Conservation (phyloP, 2,888 invertebrate species). For the Agrotis exclamationis region DNA sequence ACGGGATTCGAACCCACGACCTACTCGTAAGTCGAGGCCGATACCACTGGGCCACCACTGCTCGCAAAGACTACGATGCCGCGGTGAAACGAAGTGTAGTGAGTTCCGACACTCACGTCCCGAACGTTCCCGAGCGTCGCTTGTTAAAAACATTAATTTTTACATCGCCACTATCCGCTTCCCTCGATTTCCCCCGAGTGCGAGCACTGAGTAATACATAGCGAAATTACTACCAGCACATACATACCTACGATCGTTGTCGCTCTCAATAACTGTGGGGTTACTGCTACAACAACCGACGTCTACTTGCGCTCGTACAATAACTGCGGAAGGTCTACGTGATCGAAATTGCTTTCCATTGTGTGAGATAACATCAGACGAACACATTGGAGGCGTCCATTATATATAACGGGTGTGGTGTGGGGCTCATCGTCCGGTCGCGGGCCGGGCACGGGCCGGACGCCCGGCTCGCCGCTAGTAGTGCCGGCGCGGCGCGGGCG, state of each 20-base stretch:
- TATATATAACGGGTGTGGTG: background rate
- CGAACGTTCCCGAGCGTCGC: background rate
- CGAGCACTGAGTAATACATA: slow-evolving; percentile 16
- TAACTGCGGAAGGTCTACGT: slow-evolving; percentile 18
- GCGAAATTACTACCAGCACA: slow-evolving; percentile 11
- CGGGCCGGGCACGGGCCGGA: no score
- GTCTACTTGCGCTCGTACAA: slow-evolving; percentile 1
- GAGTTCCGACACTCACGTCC: slow-evolving; percentile 5
- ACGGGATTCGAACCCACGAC: no score
- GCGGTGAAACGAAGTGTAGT: background rate
- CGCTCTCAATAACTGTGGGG: background rate
- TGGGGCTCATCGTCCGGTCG: background rate
- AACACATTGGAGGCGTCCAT: slow-evolving; percentile 2
- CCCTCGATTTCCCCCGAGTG: slow-evolving; percentile 45
- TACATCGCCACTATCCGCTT: slow-evolving; percentile 25
- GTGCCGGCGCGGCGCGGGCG: background rate
- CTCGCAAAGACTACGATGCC: no score
- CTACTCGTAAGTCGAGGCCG: no score
- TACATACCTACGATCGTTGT: background rate
- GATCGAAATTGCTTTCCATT: slow-evolving; percentile 33
- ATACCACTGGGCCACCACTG: no score
- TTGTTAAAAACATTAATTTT: slow-evolving; percentile 34
- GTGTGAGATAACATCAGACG: slow-evolving; percentile 11
- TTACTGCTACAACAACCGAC: background rate
- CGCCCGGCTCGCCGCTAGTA: background rate